Evolutionary conservation across 2,888 invertebrate genomes (phyloP).

Genomic region (Xanthorhoe designata): DNA sequence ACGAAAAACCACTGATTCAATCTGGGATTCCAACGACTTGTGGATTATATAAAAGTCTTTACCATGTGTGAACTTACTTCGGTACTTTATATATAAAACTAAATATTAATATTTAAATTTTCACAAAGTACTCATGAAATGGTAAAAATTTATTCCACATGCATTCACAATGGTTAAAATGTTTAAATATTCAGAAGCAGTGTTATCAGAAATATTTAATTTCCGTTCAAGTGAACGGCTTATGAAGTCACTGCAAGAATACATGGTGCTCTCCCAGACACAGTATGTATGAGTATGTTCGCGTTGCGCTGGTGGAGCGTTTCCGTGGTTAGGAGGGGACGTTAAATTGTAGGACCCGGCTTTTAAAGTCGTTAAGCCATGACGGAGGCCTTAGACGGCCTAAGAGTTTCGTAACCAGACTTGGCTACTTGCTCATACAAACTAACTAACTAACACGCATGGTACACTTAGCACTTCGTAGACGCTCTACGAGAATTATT

Average conservation of each 20-base stretch:
- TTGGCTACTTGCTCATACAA: no score
- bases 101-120: neutral
- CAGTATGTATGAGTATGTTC: neutral
- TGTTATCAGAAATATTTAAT: slow-evolving; percentile 4
- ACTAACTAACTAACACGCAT: neutral
- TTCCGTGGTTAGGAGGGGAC: no score
- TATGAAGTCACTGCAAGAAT: neutral
- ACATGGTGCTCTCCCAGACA: neutral
- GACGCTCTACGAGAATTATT: no score
- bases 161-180: neutral
- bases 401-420: no score
- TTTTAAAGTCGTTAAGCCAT: no score
- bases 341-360: no score
- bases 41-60: no score
- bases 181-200: slow-evolving; percentile 2
- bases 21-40: no score
- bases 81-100: neutral
- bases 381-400: no score
- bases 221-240: slow-evolving; percentile 1
- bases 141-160: neutral
- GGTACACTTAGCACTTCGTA: no score
- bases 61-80: neutral
- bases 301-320: no score
- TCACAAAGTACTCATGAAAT: neutral
- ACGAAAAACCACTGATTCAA: no score